Evolutionary conservation across 1,140 invertebrate genomes (phyloP).

Genomic region (Teleopsis dalmanni): DNA sequence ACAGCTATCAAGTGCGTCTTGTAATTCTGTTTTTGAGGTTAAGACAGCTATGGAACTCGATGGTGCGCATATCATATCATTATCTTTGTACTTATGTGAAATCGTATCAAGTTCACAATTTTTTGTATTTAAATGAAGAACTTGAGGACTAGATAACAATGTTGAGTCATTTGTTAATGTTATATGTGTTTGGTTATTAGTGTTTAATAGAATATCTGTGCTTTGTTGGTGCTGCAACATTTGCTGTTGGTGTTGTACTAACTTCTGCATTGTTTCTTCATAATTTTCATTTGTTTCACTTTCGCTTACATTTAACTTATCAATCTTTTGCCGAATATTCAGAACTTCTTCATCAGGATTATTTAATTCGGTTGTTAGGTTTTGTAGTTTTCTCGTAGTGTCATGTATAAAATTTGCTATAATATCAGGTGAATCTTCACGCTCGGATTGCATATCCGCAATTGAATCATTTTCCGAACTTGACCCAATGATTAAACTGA

Average conservation of each 20-base stretch:
- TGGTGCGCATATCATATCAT: too few relatives aligned
- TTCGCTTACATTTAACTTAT: background rate
- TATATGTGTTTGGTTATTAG: background rate
- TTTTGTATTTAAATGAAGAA: too few relatives aligned
- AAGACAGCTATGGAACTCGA: too few relatives aligned
- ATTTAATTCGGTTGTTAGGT: slow-evolving; percentile 16
- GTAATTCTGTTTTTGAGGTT: too few relatives aligned
- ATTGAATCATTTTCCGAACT: slow-evolving; percentile 15
- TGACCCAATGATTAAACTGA: slow-evolving; percentile 10
- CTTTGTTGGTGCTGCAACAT: background rate
- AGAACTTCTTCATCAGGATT: slow-evolving; percentile 9
- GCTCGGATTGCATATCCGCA: slow-evolving; percentile 12
- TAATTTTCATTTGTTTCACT: background rate
- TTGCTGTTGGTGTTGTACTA: background rate
- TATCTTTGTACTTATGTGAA: too few relatives aligned
- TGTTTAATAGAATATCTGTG: background rate
- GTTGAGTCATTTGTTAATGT: background rate
- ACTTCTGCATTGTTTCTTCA: background rate
- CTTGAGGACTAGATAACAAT: too few relatives aligned
- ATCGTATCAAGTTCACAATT: too few relatives aligned
- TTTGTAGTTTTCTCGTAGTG: slow-evolving; percentile 13
- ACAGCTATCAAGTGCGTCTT: too few relatives aligned
- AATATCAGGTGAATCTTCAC: slow-evolving; percentile 14
- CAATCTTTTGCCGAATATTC: background rate
- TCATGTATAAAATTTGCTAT: slow-evolving; percentile 13